These are phyloP conservation scores for Campylomormyrus numenius DNA, from an alignment of 2,113 vertebrate species.

Conservation along the genomic window DNA sequence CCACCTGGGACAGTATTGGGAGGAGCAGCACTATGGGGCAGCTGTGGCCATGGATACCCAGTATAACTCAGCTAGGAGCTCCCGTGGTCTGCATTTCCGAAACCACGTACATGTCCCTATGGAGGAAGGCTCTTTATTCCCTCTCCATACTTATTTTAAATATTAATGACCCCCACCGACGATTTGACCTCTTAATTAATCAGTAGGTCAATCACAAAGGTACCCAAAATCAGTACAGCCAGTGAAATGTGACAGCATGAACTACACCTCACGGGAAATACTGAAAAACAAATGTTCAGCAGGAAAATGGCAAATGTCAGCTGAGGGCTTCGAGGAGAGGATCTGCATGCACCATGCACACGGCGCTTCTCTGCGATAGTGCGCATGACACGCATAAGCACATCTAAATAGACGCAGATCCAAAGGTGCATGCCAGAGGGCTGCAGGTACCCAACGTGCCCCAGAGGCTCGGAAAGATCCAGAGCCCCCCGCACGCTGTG, in stretches of 20 bases:
- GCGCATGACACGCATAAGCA: not conserved
- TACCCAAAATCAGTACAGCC: not conserved
- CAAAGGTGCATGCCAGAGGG: not conserved
- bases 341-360: not conserved
- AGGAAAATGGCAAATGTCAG: not conserved
- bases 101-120: not conserved
- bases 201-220: not conserved
- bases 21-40: not conserved
- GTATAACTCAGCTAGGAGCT: not conserved
- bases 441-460: not conserved
- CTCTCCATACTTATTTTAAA: not conserved
- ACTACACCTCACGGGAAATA: not conserved
- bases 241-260: not conserved
- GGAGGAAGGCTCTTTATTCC: not conserved
- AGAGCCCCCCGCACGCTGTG: not conserved
- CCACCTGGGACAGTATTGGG: not conserved
- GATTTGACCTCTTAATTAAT: not conserved
- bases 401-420: not conserved
- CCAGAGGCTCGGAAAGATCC: not conserved
- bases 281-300: not conserved
- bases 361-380: not conserved
- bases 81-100: not conserved
- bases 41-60: not conserved
- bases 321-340: not conserved
- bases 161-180: not conserved